A percentile compares a stretch with the other conserved stretches of the same genome.
Evolutionary conservation across 2,797 vertebrate species (phyloP).

Genomic region (Enteromius radiatus): DNA sequence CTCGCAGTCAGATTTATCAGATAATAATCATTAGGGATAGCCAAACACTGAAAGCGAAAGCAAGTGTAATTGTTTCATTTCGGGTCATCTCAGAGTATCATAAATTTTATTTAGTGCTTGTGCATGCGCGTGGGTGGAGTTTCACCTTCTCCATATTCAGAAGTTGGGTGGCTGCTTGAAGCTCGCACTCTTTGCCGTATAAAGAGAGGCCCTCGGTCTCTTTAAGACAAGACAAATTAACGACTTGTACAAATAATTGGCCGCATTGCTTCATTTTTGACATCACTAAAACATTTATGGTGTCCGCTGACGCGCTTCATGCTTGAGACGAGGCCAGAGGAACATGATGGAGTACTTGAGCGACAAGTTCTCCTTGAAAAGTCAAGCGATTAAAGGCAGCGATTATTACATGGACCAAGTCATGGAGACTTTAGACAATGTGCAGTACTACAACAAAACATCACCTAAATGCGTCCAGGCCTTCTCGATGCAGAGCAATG

Average conservation of each 20-base stretch:
- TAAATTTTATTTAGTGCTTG: slow-evolving; percentile 63
- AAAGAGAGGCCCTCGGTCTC: slow-evolving; percentile 82
- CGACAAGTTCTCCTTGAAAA: slow-evolving; percentile 94
- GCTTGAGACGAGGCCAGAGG: slow-evolving; percentile 56
- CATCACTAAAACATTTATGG: slow-evolving; percentile 63
- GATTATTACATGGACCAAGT: slow-evolving; percentile 97
- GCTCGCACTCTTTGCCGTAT: slow-evolving; percentile 83
- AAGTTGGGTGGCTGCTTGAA: slow-evolving; percentile 81
- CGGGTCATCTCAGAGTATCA: slow-evolving; percentile 39
- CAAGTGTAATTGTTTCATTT: slow-evolving; percentile 65
- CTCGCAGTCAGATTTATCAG: neutral
- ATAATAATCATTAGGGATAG: slow-evolving; percentile 50
- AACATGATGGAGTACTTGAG: slow-evolving; percentile 96
- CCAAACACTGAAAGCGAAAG: slow-evolving; percentile 66
- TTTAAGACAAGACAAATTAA: slow-evolving; percentile 83
- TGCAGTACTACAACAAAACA: slow-evolving; percentile 91
- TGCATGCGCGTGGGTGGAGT: slow-evolving; percentile 84
- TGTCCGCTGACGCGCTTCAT: slow-evolving; percentile 46
- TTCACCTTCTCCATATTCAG: slow-evolving; percentile 82
- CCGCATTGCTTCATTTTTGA: slow-evolving; percentile 41
- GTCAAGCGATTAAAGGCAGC: slow-evolving; percentile 83
- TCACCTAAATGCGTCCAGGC: slow-evolving; percentile 88
- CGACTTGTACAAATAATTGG: slow-evolving; percentile 67
- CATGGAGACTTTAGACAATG: slow-evolving; percentile 94
- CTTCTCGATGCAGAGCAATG: slow-evolving; percentile 85